phyloP scores from a whole-genome alignment of 2,797 vertebrate species.

The Taeniopygia guttata region DNA sequence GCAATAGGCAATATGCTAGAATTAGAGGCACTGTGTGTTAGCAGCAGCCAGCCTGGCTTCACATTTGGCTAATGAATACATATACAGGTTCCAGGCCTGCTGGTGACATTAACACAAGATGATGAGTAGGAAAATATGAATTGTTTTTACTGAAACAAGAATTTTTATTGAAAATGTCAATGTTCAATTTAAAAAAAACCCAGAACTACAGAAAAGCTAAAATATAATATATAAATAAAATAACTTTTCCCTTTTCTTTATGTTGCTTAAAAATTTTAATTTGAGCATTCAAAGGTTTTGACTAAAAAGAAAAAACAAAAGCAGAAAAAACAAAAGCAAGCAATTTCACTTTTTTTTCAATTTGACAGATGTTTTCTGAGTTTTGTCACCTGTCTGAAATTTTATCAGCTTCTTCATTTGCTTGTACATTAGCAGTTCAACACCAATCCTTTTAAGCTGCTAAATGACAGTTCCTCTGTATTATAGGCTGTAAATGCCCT shows the following conservation, averaged over 20 bases:
- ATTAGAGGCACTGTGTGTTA: neutral
- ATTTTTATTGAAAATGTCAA: neutral
- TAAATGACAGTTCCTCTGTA: neutral
- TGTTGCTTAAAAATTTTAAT: neutral
- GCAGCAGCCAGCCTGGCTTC: neutral
- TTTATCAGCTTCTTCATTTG: neutral
- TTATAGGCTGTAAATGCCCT: neutral
- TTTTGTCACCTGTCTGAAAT: neutral
- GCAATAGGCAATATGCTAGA: neutral
- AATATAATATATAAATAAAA: neutral
- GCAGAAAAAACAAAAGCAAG: rapidly evolving
- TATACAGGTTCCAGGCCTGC: slow-evolving; percentile 3
- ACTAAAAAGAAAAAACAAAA: neutral
- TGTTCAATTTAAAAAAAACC: neutral
- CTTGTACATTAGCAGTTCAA: neutral
- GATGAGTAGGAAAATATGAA: slow-evolving; percentile 9
- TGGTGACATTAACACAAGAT: slow-evolving; percentile 16
- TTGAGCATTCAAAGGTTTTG: neutral
- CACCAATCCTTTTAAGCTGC: neutral
- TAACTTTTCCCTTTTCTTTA: neutral
- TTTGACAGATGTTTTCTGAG: neutral
- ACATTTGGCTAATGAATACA: neutral
- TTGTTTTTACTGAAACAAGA: slow-evolving; percentile 4
- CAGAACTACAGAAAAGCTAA: neutral
- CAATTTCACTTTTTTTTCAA: neutral